These are phyloP conservation scores for Noturus placidus DNA, from an alignment of 2,113 vertebrate species.

Conservation along the genomic window DNA sequence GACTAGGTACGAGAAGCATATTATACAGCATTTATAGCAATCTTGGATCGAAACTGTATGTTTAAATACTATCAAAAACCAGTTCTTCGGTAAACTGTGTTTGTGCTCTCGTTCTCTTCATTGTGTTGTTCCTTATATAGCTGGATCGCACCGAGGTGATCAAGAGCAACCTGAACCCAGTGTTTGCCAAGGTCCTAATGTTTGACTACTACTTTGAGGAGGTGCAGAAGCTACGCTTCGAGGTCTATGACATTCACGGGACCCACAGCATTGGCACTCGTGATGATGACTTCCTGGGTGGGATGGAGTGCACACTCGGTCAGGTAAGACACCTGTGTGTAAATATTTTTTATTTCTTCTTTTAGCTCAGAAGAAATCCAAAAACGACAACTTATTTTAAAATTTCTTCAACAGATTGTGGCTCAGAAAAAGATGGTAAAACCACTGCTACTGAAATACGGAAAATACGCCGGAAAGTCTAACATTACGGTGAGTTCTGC, in stretches of 20 bases:
- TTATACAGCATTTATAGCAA: neutral
- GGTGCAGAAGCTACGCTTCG: constrained; percentile 91
- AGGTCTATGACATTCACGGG: constrained; percentile 90
- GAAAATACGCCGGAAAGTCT: constrained; percentile 91
- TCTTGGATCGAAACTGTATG: neutral
- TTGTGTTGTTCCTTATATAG: constrained; percentile 64
- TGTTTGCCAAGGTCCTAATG: constrained; percentile 89
- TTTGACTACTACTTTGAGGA: constrained; percentile 95
- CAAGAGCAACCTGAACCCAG: constrained; percentile 90
- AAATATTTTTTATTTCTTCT: neutral
- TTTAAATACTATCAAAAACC: neutral
- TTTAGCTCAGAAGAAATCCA: neutral
- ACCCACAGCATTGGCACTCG: constrained; percentile 80
- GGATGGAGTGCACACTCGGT: constrained; percentile 89
- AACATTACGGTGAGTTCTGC: constrained; percentile 83
- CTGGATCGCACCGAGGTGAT: constrained; percentile 92
- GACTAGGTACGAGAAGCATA: too few relatives aligned
- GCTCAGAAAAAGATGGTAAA: constrained; percentile 91
- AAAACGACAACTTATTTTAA: constrained; percentile 32
- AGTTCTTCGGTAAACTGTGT: neutral
- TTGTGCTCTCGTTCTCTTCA: neutral
- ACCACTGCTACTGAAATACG: constrained; percentile 85
- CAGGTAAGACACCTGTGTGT: constrained; percentile 74
- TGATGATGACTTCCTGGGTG: constrained; percentile 90
- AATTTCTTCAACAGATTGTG: constrained; percentile 80